Conservation (phyloP, 2,888 invertebrate genomes). For the Alviniconcha strummeri region DNA sequence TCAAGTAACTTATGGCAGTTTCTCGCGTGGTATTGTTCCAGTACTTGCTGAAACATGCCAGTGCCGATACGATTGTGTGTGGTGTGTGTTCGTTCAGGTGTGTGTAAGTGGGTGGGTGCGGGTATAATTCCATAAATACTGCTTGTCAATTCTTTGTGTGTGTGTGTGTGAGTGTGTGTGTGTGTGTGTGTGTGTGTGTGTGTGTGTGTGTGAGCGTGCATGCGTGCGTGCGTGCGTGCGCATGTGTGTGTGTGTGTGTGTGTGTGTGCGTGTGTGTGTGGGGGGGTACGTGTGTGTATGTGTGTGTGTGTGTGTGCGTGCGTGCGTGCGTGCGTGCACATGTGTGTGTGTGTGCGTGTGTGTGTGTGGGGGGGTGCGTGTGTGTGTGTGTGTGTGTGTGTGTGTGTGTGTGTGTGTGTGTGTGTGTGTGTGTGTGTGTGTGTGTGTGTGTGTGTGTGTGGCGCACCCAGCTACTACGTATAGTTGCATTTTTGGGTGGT, state of each 20-base stretch:
- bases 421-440: neutral
- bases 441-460: neutral
- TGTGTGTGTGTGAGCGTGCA: neutral
- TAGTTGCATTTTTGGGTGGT: no score
- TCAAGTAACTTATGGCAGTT: no score
- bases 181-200: neutral
- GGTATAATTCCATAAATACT: no score
- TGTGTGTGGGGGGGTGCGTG: neutral
- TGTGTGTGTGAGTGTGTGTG: neutral
- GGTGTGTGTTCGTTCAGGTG: no score
- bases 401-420: conserved; percentile 12
- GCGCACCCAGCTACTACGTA: no score
- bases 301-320: conserved; percentile 4
- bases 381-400: conserved; percentile 1
- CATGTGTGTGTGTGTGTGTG: neutral
- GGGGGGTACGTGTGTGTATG: neutral
- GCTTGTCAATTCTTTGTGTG: neutral
- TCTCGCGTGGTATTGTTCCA: no score
- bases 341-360: conserved; percentile 3
- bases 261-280: neutral
- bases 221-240: neutral
- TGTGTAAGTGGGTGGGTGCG: no score
- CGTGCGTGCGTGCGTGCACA: neutral
- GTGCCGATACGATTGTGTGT: no score
- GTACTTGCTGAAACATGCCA: no score